Evolutionary conservation across 2,113 vertebrate genomes (phyloP).

Genomic region (Capreolus pygargus): DNA sequence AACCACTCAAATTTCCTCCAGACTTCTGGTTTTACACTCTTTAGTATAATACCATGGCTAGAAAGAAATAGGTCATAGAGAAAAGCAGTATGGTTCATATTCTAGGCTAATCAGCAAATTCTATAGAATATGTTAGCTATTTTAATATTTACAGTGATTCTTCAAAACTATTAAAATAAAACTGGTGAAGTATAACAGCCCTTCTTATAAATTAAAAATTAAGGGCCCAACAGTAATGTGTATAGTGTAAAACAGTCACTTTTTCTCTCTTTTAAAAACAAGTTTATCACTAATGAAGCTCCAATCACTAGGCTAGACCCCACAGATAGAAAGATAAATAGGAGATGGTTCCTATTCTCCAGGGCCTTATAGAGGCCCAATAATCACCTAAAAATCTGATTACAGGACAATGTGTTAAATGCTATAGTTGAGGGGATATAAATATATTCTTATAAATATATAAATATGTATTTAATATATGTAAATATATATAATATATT

Average conservation of each 20-base stretch:
- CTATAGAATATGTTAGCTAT: not conserved
- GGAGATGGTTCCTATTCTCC: not conserved
- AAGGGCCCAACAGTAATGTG: not conserved
- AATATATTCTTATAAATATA: not conserved
- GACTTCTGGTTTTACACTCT: not conserved
- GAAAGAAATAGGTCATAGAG: constrained; percentile 38
- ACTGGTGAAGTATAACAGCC: not conserved
- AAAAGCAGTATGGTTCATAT: constrained; percentile 34
- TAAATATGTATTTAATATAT: not conserved
- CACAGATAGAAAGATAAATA: not conserved
- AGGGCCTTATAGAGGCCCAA: not conserved
- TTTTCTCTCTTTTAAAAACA: constrained; percentile 26
- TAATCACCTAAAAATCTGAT: not conserved
- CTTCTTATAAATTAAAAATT: constrained; percentile 19
- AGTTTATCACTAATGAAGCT: not conserved
- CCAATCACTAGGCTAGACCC: not conserved
- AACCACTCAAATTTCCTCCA: not conserved
- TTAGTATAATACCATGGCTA: not conserved
- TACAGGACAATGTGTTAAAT: not conserved
- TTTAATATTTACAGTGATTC: constrained; percentile 21
- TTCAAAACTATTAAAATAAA: not conserved
- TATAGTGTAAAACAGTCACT: not conserved
- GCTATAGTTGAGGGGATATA: not conserved
- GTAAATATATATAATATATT: not conserved
- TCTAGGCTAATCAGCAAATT: constrained; percentile 41